These are phyloP conservation scores for Aphelenchoides avenae DNA, from an alignment of 1,140 invertebrate genomes.

Conservation along the genomic window DNA sequence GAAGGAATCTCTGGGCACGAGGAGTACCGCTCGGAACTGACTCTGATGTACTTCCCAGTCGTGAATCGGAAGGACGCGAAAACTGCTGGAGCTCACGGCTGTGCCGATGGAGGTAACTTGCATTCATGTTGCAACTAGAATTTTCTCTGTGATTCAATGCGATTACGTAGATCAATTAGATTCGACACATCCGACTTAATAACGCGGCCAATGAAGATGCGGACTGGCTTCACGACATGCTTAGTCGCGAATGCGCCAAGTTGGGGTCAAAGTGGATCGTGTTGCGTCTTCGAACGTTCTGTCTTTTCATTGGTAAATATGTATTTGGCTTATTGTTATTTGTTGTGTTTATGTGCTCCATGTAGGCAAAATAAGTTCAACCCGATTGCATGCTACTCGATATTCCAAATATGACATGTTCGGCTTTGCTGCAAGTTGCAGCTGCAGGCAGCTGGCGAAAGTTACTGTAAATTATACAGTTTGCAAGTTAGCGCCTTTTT, in stretches of 20 bases:
- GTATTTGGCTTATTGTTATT: too few relatives aligned
- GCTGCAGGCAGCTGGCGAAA: too few relatives aligned
- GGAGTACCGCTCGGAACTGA: conserved; percentile 5
- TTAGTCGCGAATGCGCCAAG: conserved; percentile 8
- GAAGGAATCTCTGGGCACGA: conserved; percentile 9
- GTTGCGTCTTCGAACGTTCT: conserved; percentile 1
- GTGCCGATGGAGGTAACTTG: conserved; percentile 5
- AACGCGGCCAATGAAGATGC: neutral
- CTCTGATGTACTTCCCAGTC: conserved; percentile 5
- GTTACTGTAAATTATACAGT: too few relatives aligned
- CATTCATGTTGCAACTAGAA: neutral
- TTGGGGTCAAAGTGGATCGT: conserved; percentile 2
- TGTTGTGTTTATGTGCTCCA: too few relatives aligned
- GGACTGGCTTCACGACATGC: neutral
- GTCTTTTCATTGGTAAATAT: conserved; percentile 9
- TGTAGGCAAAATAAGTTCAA: too few relatives aligned
- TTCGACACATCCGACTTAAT: conserved; percentile 1
- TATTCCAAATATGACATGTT: too few relatives aligned
- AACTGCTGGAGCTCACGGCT: neutral
- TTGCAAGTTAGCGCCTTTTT: too few relatives aligned
- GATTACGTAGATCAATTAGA: neutral
- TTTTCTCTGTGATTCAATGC: neutral
- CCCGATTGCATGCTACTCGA: too few relatives aligned
- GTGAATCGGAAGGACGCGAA: conserved; percentile 2
- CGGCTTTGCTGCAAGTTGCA: too few relatives aligned